Base-by-base conservation (phyloP, 2,797 vertebrate genomes). In the Rhinogobio ventralis region DNA sequence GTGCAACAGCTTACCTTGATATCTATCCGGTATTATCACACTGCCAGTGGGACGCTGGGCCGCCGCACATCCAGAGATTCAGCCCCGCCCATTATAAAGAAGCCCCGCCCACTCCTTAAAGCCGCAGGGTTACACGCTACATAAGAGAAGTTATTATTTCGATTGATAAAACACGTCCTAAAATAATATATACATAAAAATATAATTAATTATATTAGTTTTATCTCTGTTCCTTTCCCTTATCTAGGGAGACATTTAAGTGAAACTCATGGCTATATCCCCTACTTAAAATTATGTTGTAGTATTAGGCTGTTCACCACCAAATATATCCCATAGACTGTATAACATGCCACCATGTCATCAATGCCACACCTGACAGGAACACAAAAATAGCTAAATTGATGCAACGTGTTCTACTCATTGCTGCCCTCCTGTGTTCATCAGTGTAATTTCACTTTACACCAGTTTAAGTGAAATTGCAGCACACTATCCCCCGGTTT, bases 101-200 rank as follows among this genome's bases (percentile, higher is more conserved):
- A 28, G 39, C 39, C 62, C 30, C 82, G 79, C 83, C 78, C 64
- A 42, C 4, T 5, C 8, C 66, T 87, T 85, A 87, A 87, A 87
- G 86, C 62, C 33, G 83, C 55, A 81, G 86, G 62, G 33, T 7
- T 20, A 8, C 13, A 23, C 28, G 51, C 4, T 19, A 14, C 13
- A 15, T 20, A 80, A 33, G 5, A 36, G 9, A 62, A 45, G 33
- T 5, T 33, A 30, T 10, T 51, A 13, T 74, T 33, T 53, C 10
- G 13, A 5, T 0, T 5, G 2, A 74, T 19, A 28, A n/a, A 7
- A 28, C 15, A 49, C 8, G 25, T 20, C 15, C 25, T 28, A 2
- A 30, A 45, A 33, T 45, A 39, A 39, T 39, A 39, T 39, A 39
- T 39, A 39, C 36, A 7, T 39, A 39, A 7, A 8, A 7, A 66